phyloP scores from a whole-genome alignment of 2,797 vertebrate genomes.

The Helicolenus hilgendorfi region DNA sequence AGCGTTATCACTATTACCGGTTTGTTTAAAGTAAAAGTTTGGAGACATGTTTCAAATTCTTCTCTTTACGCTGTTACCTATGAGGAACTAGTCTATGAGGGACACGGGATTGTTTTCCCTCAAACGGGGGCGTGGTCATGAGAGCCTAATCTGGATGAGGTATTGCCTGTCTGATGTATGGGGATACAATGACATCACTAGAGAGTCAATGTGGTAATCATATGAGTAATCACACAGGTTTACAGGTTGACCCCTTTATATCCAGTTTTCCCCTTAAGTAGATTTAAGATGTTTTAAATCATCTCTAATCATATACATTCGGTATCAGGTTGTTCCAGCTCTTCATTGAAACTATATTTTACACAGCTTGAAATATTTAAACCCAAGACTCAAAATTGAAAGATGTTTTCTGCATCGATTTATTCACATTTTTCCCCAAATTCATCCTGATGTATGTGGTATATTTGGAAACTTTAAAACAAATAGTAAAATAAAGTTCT shows the following conservation, averaged over 20 bases:
- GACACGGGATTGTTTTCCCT: too few relatives aligned
- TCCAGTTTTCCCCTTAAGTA: not conserved
- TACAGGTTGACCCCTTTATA: not conserved
- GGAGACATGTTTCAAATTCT: too few relatives aligned
- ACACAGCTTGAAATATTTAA: not conserved
- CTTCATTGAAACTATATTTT: not conserved
- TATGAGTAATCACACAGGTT: not conserved
- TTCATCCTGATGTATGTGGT: not conserved
- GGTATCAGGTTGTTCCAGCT: not conserved
- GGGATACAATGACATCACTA: not conserved
- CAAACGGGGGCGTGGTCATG: too few relatives aligned
- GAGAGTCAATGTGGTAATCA: not conserved
- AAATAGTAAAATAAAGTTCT: not conserved
- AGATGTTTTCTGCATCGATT: not conserved
- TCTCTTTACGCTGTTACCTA: too few relatives aligned
- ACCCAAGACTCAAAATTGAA: not conserved
- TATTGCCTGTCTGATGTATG: not conserved
- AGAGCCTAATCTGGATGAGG: too few relatives aligned
- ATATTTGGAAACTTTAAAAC: not conserved
- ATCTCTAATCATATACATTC: not conserved
- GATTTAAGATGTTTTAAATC: not conserved
- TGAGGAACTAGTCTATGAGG: too few relatives aligned
- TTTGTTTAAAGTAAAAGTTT: too few relatives aligned
- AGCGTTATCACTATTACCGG: too few relatives aligned
- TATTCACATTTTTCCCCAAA: not conserved